Evolutionary conservation across 2,888 invertebrate genomes (phyloP).

Genomic region (Drosophila fulvimacula): DNA sequence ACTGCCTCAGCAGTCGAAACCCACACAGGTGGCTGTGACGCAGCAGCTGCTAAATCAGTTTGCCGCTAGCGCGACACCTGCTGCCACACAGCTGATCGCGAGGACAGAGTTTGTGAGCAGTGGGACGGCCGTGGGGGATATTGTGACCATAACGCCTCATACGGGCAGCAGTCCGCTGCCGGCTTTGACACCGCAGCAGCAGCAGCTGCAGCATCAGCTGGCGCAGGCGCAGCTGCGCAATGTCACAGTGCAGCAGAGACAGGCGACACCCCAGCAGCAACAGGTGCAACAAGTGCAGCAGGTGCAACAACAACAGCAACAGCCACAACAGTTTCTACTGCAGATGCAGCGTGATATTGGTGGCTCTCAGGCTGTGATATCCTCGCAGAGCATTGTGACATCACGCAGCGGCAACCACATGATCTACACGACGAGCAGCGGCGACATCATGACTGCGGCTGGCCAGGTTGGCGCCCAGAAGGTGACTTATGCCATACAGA

Average conservation of each 20-base stretch:
- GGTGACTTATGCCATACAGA: conserved; percentile 79
- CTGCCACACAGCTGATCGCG: conserved; percentile 61
- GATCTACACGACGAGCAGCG: conserved; percentile 80
- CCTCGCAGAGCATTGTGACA: conserved; percentile 52
- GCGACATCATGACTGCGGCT: conserved; percentile 70
- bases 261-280: conserved; percentile 64
- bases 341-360: conserved; percentile 80
- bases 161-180: conserved; percentile 65
- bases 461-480: conserved; percentile 72
- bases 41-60: conserved; percentile 63
- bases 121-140: conserved; percentile 65
- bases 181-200: conserved; percentile 67
- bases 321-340: conserved; percentile 68
- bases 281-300: conserved; percentile 56
- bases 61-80: conserved; percentile 32
- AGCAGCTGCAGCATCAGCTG: conserved; percentile 74
- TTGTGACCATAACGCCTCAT: conserved; percentile 67
- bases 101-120: conserved; percentile 56
- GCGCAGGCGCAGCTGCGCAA: conserved; percentile 77
- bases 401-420: conserved; percentile 82
- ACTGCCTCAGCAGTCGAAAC: conserved; percentile 41
- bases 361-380: conserved; percentile 57
- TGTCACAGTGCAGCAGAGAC: conserved; percentile 75
- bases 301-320: conserved; percentile 64
- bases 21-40: conserved; percentile 38